Evolutionary conservation across 1,140 invertebrate genomes (phyloP).

Genomic region (Chrysopa pallens): DNA sequence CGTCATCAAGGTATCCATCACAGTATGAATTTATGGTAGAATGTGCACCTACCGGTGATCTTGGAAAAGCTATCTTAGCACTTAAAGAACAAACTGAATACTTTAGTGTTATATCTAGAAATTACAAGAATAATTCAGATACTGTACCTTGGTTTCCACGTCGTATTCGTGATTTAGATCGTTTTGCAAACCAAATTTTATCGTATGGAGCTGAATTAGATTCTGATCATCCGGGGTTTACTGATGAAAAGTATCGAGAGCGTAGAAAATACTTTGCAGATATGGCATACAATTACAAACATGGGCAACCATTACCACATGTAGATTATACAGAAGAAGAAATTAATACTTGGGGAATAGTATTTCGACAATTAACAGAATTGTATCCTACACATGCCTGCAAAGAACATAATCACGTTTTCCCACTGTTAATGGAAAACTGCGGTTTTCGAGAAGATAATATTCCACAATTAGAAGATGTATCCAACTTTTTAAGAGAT

Average conservation of each 20-base stretch:
- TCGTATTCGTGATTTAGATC: conserved; percentile 83
- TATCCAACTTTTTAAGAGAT: conserved; percentile 95
- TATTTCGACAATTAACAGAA: conserved; percentile 72
- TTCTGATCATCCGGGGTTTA: conserved; percentile 94
- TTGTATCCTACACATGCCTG: conserved; percentile 94
- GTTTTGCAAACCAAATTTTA: conserved; percentile 93
- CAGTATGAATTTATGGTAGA: conserved; percentile 95
- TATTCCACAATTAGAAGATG: conserved; percentile 94
- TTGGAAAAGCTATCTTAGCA: conserved; percentile 48
- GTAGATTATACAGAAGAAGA: conserved; percentile 84
- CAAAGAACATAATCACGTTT: conserved; percentile 91
- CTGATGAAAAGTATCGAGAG: conserved; percentile 69
- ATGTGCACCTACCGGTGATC: conserved; percentile 57
- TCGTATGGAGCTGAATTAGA: conserved; percentile 92
- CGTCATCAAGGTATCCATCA: conserved; percentile 52
- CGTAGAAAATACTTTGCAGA: conserved; percentile 84
- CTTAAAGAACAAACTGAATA: conserved; percentile 51
- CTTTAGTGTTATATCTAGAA: conserved; percentile 73
- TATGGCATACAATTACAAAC: conserved; percentile 90
- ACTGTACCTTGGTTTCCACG: conserved; percentile 95
- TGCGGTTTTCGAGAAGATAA: conserved; percentile 92
- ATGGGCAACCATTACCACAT: conserved; percentile 71
- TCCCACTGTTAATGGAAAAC: conserved; percentile 89
- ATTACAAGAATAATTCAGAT: conserved; percentile 61
- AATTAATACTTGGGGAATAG: conserved; percentile 72